Conservation (phyloP, 2,113 vertebrate species). For the Erythrolamprus reginae region DNA sequence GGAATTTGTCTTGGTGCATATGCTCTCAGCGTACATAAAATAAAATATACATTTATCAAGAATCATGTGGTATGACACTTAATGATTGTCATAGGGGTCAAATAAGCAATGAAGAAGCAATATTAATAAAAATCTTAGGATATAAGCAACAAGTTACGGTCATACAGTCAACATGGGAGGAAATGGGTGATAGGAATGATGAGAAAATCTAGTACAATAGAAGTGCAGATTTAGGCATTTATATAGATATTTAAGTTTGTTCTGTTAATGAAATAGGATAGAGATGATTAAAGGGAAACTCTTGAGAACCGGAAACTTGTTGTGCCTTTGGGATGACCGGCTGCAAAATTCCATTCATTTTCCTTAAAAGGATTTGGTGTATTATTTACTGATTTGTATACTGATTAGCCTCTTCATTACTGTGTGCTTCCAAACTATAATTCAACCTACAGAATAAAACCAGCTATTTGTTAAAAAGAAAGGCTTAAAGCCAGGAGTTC, state of each 20-base stretch:
- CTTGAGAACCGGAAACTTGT: background rate
- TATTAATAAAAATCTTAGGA: too few species aligned
- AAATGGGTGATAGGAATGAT: too few species aligned
- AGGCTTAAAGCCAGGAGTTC: background rate
- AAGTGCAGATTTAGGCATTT: too few species aligned
- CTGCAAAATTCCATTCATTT: slow-evolving; percentile 1
- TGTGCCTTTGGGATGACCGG: background rate
- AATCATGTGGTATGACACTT: too few species aligned
- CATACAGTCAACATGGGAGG: too few species aligned
- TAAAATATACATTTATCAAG: too few species aligned
- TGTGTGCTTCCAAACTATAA: background rate
- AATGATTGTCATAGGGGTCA: too few species aligned
- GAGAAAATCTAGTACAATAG: too few species aligned
- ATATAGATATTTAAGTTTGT: background rate
- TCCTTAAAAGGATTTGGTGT: slow-evolving; percentile 1
- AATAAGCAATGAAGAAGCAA: too few species aligned
- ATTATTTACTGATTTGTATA: background rate
- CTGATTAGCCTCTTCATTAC: background rate
- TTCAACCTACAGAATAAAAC: background rate
- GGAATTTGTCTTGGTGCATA: too few species aligned
- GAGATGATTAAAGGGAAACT: background rate
- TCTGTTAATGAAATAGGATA: background rate
- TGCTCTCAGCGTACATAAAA: too few species aligned
- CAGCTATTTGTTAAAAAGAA: slow-evolving; percentile 21
- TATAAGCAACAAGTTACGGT: too few species aligned